Evolutionary conservation across 53 echinoderm and acorn worm species (phyloP).

Genomic region (Paelopatides confundens): DNA sequence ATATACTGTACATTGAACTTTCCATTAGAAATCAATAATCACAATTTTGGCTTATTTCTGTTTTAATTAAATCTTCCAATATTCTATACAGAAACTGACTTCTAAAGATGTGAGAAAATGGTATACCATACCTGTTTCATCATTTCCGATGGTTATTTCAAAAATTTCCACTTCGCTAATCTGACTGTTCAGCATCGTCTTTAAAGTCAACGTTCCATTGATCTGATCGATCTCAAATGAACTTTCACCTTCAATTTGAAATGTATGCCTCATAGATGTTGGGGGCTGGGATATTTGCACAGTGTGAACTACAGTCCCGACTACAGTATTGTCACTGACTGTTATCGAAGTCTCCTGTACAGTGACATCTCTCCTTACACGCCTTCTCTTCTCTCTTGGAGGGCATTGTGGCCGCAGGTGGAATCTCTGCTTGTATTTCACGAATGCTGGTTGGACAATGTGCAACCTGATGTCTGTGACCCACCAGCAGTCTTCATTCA

Average conservation of each 20-base stretch:
- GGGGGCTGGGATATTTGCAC: not conserved
- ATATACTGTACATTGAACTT: no score
- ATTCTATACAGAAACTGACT: not conserved
- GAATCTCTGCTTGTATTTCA: not conserved
- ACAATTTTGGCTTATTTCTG: no score
- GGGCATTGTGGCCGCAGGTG: conserved; percentile 12
- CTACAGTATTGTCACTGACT: not conserved
- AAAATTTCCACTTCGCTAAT: not conserved
- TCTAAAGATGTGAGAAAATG: not conserved
- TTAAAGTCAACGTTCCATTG: not conserved
- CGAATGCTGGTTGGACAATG: not conserved
- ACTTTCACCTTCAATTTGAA: not conserved
- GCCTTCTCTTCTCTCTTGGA: not conserved
- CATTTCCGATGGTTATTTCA: not conserved
- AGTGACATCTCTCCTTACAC: conserved; percentile 3
- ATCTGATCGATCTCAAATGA: not conserved
- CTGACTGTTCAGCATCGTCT: not conserved
- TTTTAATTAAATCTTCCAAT: no score
- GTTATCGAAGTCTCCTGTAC: not conserved
- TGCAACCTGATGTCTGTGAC: not conserved
- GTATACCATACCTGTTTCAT: not conserved
- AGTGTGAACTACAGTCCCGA: conserved; percentile 3
- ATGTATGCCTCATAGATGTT: not conserved
- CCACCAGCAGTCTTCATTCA: not conserved
- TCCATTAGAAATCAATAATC: not conserved